Base-by-base conservation (phyloP, 2,888 invertebrate species). In the Tipula confusa region DNA sequence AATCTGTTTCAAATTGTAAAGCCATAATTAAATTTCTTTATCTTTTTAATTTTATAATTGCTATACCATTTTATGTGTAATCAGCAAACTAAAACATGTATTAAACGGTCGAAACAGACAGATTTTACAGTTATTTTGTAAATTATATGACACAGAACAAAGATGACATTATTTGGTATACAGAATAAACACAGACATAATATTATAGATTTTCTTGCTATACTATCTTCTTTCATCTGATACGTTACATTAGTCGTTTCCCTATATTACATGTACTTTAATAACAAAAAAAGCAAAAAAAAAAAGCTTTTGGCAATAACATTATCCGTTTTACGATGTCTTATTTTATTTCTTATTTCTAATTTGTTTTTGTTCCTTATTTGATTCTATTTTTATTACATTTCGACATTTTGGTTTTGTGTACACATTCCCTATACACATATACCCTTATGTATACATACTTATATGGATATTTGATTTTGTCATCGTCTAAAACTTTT, bases 161-260 rank as follows among this genome's bases (percentile, higher is more conserved):
- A 64, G 64, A 64, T 64, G 64, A 64, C 64, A 64, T 64, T 64
- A 64, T 64, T 64, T 64, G 64, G 18, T 24, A 64, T n/a, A 64
- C 9, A 64, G n/a, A n/a, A n/a, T n/a, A n/a, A n/a, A n/a, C n/a
- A n/a, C n/a, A n/a, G n/a, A n/a, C n/a, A n/a, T n/a, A n/a, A n/a
- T n/a, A n/a, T n/a, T n/a, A n/a, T 64, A 64, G 24, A 64, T 64
- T 43, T 43, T 24, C 64, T 24, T 9, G 64, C 2, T 64, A 9
- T 64, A 9, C 9, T 64, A 3, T 13, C 38, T 38, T 38, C 24
- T n/a, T n/a, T 64, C 64, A 38, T 64, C 24, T 24, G 7, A 9
- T 64, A 64, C 64, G 24, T 64, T 64, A 24, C 24, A 24, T 64
- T 24, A 64, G 64, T 24, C 64, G 64, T 64, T 64, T 64, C 24